Evolutionary conservation across 92 coral and sea anemone species (phyloP), one percentile per base, ranked within the genome.

Genomic region (Epizoanthus scotinus): DNA sequence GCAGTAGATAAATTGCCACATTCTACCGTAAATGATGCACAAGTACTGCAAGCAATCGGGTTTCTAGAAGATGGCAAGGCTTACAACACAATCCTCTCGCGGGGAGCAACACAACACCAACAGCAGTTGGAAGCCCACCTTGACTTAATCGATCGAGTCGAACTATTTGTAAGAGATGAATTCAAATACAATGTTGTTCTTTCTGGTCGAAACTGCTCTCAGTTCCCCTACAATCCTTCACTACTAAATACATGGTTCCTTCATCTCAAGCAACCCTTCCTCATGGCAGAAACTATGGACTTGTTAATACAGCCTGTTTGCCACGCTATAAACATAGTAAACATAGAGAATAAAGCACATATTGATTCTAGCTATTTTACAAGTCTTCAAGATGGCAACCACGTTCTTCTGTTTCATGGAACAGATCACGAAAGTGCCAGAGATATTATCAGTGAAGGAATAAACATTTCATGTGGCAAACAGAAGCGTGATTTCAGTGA

Each of bases 361-460:
- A 40, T 40, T 40, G 44, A 40, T 40, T 40, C n/a, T n/a, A n/a
- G n/a, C n/a, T n/a, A n/a, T n/a, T n/a, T 9, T 5, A 40, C 0
- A 40, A 2, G 18, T 55, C 60, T 15, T 5, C 60, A 85, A 14
- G 73, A 66, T 63, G 85, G 21, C 24, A 14, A 47, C 14, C 42
- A 21, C 58, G 17, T 78, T 8, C 38, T 79, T 56, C 81, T 88
- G 8, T 88, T 29, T 65, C 91, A 88, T 38, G 91, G 91, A 61
- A 88, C 91, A 19, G 91, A 88, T 34, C 88, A 78, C 52, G 72
- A 63, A 31, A 88, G 91, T 52, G 91, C 88, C 0, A 12, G 24
- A 52, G 82, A 84, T 47, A 84, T 88, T 38, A 36, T 84, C 61
- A 18, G 21, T 55, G 81, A 78, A 20, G 88, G 91, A 21, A 67